Evolutionary conservation across 2,113 vertebrate genomes (phyloP), one percentile per base, ranked within the genome.

Genomic region (Xyrauchen texanus): DNA sequence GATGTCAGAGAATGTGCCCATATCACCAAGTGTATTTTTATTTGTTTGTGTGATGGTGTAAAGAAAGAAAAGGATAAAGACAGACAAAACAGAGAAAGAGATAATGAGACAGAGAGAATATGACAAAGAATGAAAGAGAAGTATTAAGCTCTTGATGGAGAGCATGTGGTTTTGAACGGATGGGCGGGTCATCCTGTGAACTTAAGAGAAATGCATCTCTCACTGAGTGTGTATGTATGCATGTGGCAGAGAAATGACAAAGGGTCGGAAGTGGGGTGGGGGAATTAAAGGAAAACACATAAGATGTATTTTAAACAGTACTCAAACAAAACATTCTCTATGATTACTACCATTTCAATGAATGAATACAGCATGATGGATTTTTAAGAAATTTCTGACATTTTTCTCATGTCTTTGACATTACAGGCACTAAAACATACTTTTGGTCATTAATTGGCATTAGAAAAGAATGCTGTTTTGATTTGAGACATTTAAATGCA

Each of bases 171-270:
- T 84, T 81, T 71, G 66, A 60, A 53, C 79, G 80, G 80, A 84
- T 79, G 83, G 83, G 83, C 9, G 83, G 83, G 60, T 81, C 83
- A 82, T 84, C 83, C 83, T 84, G 83, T 84, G 72, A 67, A 65
- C 74, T 65, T 75, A 58, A 74, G 58, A 63, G 47, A 64, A 65
- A 69, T 15, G 47, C 57, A 67, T 76, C 34, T 69, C 63, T 64
- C 62, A 42, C 7, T 77, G 9, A 44, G 78, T 72, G 72, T 63
- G 55, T 62, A 49, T 15, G 70, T 52, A 34, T 52, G 61, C 5
- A 15, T 70, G 71, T 76, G 78, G n/a, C 5, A 80, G 46, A 81
- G 51, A 63, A 77, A 73, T 60, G 62, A 76, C 11, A 76, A 76
- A 79, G 49, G 46, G 55, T 15, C 57, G 77, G 81, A 82, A 15